Conservation (phyloP, 1,140 invertebrate species). For the Galendromus occidentalis region DNA sequence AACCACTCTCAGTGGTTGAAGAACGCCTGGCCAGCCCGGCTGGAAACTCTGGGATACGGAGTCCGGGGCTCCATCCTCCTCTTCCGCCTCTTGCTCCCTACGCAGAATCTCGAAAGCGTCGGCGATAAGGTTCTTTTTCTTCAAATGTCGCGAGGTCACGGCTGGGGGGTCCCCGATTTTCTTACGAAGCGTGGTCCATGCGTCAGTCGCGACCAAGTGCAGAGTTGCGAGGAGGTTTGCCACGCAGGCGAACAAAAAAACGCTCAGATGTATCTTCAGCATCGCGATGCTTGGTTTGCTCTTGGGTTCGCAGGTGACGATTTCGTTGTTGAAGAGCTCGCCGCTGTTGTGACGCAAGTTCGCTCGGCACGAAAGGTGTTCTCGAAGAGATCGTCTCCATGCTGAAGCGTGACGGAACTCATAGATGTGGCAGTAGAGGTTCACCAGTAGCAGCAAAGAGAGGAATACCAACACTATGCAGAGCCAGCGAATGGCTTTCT, state of each 20-base stretch:
- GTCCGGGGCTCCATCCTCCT: neutral
- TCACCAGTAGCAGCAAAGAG: neutral
- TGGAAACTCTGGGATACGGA: neutral
- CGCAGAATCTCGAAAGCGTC: too few relatives aligned
- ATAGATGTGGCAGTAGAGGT: neutral
- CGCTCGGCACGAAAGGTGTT: neutral
- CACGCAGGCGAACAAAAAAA: neutral
- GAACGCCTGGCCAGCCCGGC: too few relatives aligned
- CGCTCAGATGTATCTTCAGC: neutral
- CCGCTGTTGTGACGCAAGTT: neutral
- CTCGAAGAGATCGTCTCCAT: neutral
- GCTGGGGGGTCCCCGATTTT: too few relatives aligned
- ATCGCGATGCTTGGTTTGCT: neutral
- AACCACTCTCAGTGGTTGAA: too few relatives aligned
- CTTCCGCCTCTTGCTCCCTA: neutral
- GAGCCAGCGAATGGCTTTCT: neutral
- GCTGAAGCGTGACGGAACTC: neutral
- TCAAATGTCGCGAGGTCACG: too few relatives aligned
- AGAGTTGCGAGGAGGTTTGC: too few relatives aligned
- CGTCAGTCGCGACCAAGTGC: too few relatives aligned
- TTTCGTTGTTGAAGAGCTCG: neutral
- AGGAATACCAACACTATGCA: neutral
- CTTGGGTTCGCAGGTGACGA: neutral
- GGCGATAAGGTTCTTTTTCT: too few relatives aligned
- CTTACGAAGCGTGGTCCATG: too few relatives aligned